phyloP scores from a whole-genome alignment of 1,140 invertebrate genomes.

The Watersipora subatra region DNA sequence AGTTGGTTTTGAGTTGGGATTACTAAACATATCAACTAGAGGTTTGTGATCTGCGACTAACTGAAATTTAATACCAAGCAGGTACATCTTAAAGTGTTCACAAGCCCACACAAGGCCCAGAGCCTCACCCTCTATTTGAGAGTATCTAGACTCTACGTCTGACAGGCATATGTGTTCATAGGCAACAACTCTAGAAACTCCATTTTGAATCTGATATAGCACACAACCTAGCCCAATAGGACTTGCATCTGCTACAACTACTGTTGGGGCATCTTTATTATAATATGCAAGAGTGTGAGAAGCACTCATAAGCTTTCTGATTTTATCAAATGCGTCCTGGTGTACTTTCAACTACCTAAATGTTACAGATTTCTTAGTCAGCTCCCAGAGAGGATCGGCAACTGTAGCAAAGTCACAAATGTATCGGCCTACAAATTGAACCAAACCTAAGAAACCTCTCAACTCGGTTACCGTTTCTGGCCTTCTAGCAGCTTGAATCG shows the following conservation, averaged over 20 bases:
- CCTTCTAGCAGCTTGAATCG: no score
- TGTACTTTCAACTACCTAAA: no score
- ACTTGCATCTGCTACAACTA: slow-evolving; percentile 23
- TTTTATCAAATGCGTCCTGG: no score
- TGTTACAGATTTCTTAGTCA: slow-evolving; percentile 2
- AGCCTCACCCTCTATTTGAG: slow-evolving; percentile 37
- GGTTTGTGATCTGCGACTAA: slow-evolving; percentile 35
- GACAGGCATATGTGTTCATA: slow-evolving; percentile 15
- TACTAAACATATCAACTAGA: slow-evolving; percentile 17
- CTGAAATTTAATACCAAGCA: slow-evolving; percentile 30
- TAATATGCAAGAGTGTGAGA: slow-evolving; percentile 12
- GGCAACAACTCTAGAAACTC: slow-evolving; percentile 9
- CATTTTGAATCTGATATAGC: slow-evolving; percentile 9
- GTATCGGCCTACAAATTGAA: no score
- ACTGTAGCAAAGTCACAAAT: no score
- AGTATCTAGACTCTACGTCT: slow-evolving; percentile 23
- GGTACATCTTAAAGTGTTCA: slow-evolving; percentile 36
- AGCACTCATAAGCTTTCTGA: slow-evolving; percentile 10
- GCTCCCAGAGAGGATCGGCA: no score
- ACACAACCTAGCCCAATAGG: slow-evolving; percentile 14
- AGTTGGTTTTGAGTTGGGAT: slow-evolving; percentile 11
- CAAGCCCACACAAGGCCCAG: slow-evolving; percentile 36
- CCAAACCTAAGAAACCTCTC: no score
- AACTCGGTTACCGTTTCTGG: no score
- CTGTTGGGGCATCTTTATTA: slow-evolving; percentile 17